Percentiles rank a stretch among this genome's conserved stretches.
Conservation (phyloP, 2,888 invertebrate genomes). For the Dorcus parallelipipedus region DNA sequence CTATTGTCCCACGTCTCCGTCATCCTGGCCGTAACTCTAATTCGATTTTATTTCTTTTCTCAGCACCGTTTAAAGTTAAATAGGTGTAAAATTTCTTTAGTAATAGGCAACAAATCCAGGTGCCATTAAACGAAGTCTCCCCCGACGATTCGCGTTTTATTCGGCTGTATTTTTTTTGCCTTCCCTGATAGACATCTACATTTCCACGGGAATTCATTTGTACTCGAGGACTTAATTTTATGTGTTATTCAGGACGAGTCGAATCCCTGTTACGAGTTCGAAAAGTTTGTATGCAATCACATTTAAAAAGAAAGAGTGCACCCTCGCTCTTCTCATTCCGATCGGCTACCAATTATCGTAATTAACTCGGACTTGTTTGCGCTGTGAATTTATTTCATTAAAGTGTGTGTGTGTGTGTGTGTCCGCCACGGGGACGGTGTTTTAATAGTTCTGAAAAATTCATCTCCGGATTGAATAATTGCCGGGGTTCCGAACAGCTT, state of each 20-base stretch:
- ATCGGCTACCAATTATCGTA: not conserved
- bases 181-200: conserved; percentile 22
- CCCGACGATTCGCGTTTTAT: conserved; percentile 5
- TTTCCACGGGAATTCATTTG: conserved; percentile 21
- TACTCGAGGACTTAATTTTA: conserved; percentile 38
- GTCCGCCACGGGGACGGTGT: not conserved
- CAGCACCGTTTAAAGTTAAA: conserved; percentile 47
- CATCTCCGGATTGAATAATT: not conserved
- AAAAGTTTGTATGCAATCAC: not conserved
- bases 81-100: conserved; percentile 50
- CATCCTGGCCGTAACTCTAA: conserved; percentile 26
- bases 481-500: not conserved
- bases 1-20: conserved; percentile 30
- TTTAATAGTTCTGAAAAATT: conserved; percentile 2
- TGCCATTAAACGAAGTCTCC: conserved; percentile 12
- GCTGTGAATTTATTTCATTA: not conserved
- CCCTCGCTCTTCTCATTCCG: not conserved
- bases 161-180: conserved; percentile 12
- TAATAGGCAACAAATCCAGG: conserved; percentile 45
- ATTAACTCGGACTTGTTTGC: not conserved
- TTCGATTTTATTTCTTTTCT: conserved; percentile 40
- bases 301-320: not conserved
- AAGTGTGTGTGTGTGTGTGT: not conserved
- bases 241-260: conserved; percentile 39
- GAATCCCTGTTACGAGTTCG: conserved; percentile 33